A percentile compares a stretch with the other conserved stretches of the same genome.
These are phyloP conservation scores for Procavia capensis DNA, from an alignment of 2,113 vertebrate genomes.

Conservation along the genomic window DNA sequence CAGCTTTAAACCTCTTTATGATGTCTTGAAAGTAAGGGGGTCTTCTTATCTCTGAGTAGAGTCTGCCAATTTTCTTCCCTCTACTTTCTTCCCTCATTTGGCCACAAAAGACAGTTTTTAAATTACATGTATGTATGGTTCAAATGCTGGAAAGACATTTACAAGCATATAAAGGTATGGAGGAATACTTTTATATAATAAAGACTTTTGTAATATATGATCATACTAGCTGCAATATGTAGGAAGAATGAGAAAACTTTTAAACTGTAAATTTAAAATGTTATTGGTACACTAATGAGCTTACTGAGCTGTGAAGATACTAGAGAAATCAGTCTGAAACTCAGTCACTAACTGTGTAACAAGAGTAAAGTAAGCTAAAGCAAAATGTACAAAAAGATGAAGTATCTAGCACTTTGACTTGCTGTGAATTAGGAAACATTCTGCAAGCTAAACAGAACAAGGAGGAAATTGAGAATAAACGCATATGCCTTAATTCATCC, in stretches of 20 bases:
- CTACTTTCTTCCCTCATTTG: background rate
- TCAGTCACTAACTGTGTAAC: background rate
- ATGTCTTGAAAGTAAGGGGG: background rate
- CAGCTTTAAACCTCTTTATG: background rate
- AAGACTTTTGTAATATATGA: background rate
- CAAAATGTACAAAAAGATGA: background rate
- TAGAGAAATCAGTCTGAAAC: conserved; percentile 21
- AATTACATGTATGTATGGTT: background rate
- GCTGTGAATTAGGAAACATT: background rate
- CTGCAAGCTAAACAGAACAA: background rate
- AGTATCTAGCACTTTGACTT: background rate
- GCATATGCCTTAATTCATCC: background rate
- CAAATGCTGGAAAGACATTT: background rate
- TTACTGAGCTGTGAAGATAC: background rate
- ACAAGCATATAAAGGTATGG: background rate
- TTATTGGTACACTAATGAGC: background rate
- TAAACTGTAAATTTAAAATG: background rate
- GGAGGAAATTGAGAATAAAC: background rate
- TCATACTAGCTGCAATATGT: background rate
- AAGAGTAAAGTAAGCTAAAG: background rate
- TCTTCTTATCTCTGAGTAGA: background rate
- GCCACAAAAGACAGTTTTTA: background rate
- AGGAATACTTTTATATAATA: background rate
- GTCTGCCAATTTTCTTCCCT: background rate
- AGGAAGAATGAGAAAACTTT: background rate